Base-by-base conservation (phyloP, 1,140 invertebrate genomes). In the Homalodisca vitripennis region DNA sequence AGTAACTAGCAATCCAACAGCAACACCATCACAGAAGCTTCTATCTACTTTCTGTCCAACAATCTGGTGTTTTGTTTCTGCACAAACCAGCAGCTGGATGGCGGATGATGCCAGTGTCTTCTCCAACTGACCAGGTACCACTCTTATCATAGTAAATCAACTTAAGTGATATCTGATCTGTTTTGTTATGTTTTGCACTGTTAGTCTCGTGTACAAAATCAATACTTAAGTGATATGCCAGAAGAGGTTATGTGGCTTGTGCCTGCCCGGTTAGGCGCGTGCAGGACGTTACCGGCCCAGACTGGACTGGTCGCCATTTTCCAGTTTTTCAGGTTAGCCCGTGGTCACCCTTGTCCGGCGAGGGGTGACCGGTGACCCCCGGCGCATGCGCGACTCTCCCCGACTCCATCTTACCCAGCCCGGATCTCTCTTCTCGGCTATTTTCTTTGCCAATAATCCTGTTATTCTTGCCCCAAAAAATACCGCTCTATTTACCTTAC, bases 371-470 rank as follows among this genome's bases (percentile, higher is more conserved):
- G 26, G 55, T 27, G 48, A 51, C 17, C 34, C 34, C 6, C 14
- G 10, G 26, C 55, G 55, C 55, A 60, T 60, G 55, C 55, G 55
- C 55, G 17, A 41, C 6, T 10, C 6, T 26, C 2, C 2, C 6
- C 24, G 14, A 26, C 55, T 26, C 55, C 55, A 26, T 60, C 24
- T 51, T 51, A 51, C 48, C 14, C n/a, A 20, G 34, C 26, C 55
- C 55, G 24, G 6, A 22, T 3, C 10, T 26, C 24, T 27, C 55
- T 60, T 12, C 24, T 27, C 55, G 12, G 55, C 55, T 60, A 60
- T 60, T 60, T 60, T 60, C 55, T 30, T 60, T 22, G 24, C 55
- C 55, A 60, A 60, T 60, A 60, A 22, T 60, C 55, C 10, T 53
- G 48, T 60, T 60, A 24, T 30, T 60, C 24, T 24, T n/a, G 55